Conservation (phyloP, 2,888 invertebrate species). For the Volucella bombylans region DNA sequence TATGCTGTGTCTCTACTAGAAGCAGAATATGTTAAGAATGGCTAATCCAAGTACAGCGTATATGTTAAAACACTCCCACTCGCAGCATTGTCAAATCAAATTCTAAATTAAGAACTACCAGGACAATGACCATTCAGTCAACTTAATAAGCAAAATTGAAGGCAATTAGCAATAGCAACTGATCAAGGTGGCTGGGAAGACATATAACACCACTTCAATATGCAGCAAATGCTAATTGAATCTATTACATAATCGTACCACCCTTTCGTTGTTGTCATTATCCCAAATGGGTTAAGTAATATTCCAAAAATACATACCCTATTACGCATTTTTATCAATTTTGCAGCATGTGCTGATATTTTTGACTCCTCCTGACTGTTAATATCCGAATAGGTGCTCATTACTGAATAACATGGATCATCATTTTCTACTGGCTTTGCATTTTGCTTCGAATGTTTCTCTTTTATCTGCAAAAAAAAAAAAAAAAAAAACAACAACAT, state of each 20-base stretch:
- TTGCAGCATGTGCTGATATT: slow-evolving; percentile 43
- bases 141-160: too few relatives aligned
- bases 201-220: neutral
- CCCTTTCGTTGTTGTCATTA: too few relatives aligned
- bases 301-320: slow-evolving; percentile 30
- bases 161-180: neutral
- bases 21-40: too few relatives aligned
- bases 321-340: slow-evolving; percentile 47
- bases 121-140: too few relatives aligned
- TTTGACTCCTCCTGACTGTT: slow-evolving; percentile 31
- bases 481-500: neutral
- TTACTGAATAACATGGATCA: neutral
- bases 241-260: too few relatives aligned
- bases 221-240: too few relatives aligned
- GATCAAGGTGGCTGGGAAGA: neutral
- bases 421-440: neutral
- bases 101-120: too few relatives aligned
- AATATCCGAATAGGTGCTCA: neutral
- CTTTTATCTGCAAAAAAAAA: slow-evolving; percentile 29
- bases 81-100: too few relatives aligned
- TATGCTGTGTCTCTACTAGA: too few relatives aligned
- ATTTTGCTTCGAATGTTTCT: slow-evolving; percentile 31
- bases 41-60: too few relatives aligned
- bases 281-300: too few relatives aligned
- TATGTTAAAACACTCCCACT: too few relatives aligned